Evolutionary conservation across 2,888 invertebrate species (phyloP).

Genomic region (Scelioninae gen. 2): DNA sequence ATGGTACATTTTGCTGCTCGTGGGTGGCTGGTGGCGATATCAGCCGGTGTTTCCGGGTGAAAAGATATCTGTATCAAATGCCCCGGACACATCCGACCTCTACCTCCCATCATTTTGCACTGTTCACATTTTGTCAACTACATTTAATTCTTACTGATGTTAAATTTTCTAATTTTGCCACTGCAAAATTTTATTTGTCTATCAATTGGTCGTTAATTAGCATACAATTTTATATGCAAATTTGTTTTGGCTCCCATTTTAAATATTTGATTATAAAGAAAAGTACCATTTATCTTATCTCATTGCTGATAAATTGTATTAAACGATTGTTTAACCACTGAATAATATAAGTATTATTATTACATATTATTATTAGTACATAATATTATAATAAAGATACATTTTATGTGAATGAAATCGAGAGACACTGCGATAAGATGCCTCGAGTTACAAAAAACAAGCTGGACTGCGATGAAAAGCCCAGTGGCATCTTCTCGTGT

Average conservation of each 20-base stretch:
- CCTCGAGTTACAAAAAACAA: conserved; percentile 35
- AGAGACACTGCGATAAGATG: conserved; percentile 37
- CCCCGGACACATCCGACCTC: conserved; percentile 64
- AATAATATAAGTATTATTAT: conserved; percentile 13
- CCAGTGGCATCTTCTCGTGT: conserved; percentile 18
- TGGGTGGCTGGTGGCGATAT: conserved; percentile 66
- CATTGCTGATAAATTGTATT: no score
- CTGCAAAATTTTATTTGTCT: no score
- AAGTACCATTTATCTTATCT: no score
- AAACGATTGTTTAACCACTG: no score
- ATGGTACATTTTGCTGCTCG: conserved; percentile 54
- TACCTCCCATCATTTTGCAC: conserved; percentile 57
- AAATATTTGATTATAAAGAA: no score
- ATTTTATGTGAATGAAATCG: conserved; percentile 27
- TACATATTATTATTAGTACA: no score
- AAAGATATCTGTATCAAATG: conserved; percentile 66
- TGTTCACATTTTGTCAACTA: background rate
- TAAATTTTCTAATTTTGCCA: no score
- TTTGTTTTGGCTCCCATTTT: no score
- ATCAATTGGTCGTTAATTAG: no score
- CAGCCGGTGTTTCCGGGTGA: conserved; percentile 69
- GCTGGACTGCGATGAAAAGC: conserved; percentile 29
- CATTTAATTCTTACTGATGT: no score
- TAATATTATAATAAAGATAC: conserved; percentile 9
- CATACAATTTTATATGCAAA: no score